Evolutionary conservation across 2,888 invertebrate species (phyloP).

Genomic region (Scelioninae gen. 1): DNA sequence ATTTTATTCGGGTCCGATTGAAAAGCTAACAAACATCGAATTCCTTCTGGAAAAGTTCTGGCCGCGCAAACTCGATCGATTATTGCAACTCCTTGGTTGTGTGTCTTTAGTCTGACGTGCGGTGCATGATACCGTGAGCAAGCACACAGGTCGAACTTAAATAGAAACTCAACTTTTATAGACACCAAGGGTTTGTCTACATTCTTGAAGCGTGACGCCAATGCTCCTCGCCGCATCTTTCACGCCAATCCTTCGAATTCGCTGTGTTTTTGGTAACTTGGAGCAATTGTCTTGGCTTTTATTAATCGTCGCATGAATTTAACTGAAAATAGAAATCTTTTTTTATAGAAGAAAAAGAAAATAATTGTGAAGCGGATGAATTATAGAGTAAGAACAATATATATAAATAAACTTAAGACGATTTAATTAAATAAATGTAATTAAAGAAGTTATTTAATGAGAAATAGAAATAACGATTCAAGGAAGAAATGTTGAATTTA

Average conservation of each 20-base stretch:
- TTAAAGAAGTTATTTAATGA: too few relatives aligned
- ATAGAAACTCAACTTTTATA: constrained; percentile 67
- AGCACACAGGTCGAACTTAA: constrained; percentile 66
- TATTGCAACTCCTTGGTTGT: constrained; percentile 63
- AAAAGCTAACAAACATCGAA: constrained; percentile 63
- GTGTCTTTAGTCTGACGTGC: constrained; percentile 66
- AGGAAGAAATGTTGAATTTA: too few relatives aligned
- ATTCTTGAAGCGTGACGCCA: constrained; percentile 62
- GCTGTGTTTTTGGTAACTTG: constrained; percentile 12
- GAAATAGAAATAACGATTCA: too few relatives aligned
- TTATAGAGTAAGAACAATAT: too few relatives aligned
- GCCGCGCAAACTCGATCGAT: constrained; percentile 60
- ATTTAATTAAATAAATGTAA: too few relatives aligned
- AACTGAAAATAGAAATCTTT: too few relatives aligned
- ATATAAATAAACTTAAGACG: too few relatives aligned
- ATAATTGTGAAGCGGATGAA: too few relatives aligned
- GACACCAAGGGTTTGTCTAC: constrained; percentile 66
- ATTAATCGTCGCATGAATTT: neutral
- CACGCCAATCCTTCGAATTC: constrained; percentile 15
- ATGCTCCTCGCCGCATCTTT: constrained; percentile 30
- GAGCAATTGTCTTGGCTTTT: neutral
- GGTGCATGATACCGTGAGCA: constrained; percentile 63
- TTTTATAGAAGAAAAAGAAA: too few relatives aligned
- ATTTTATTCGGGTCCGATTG: constrained; percentile 33
- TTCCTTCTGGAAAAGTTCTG: constrained; percentile 60